These are phyloP conservation scores for Catotricha subobsoleta DNA, from an alignment of 2,888 invertebrate genomes.

Conservation along the genomic window DNA sequence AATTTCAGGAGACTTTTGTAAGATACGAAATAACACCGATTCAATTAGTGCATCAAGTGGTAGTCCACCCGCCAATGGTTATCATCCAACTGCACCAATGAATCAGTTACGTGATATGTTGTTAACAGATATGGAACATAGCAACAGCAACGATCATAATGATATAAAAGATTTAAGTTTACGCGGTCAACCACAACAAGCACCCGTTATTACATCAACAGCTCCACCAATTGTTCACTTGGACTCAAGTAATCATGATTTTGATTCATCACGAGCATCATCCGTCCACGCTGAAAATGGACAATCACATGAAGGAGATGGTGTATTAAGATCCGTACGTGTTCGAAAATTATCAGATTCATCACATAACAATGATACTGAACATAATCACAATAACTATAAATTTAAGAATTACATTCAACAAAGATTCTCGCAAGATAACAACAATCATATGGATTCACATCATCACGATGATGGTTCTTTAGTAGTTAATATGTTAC, in stretches of 20 bases:
- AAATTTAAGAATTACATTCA: slow-evolving; percentile 93
- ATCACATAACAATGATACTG: slow-evolving; percentile 32
- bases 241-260: slow-evolving; percentile 28
- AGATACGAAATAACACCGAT: slow-evolving; percentile 26
- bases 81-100: slow-evolving; percentile 21
- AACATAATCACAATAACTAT: slow-evolving; percentile 40
- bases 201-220: slow-evolving; percentile 27
- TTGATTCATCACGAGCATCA: slow-evolving; percentile 23
- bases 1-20: slow-evolving; percentile 4
- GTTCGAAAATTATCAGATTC: slow-evolving; percentile 29
- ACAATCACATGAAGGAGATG: slow-evolving; percentile 20
- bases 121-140: slow-evolving; percentile 25
- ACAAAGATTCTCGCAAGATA: slow-evolving; percentile 53
- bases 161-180: slow-evolving; percentile 30
- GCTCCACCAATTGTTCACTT: slow-evolving; percentile 23
- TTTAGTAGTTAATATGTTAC: neutral
- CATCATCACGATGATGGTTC: slow-evolving; percentile 1
- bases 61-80: slow-evolving; percentile 25
- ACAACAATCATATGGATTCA: slow-evolving; percentile 31
- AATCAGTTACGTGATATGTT: slow-evolving; percentile 25
- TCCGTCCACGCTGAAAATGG: slow-evolving; percentile 23
- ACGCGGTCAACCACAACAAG: slow-evolving; percentile 25
- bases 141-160: slow-evolving; percentile 25
- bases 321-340: slow-evolving; percentile 14
- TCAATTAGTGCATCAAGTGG: slow-evolving; percentile 38